Conservation (phyloP, 2,888 invertebrate genomes). For the Ganaspis brasiliensis region DNA sequence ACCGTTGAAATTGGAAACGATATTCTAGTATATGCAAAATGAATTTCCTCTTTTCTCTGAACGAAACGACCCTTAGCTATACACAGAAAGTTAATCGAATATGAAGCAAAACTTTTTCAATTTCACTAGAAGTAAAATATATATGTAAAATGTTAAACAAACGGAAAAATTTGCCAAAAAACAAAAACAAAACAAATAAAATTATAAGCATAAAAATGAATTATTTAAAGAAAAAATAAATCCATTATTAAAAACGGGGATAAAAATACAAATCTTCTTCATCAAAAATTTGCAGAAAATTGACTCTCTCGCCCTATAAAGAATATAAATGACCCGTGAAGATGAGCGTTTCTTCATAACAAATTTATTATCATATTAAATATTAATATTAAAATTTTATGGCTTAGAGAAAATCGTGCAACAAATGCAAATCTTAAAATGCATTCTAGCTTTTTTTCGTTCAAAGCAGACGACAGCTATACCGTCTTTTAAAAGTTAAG, state of each 20-base stretch:
- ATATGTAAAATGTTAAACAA: background rate
- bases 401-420: conserved; percentile 2
- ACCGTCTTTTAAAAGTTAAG: conserved; percentile 40
- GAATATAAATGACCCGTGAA: conserved; percentile 3
- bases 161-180: background rate
- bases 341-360: background rate
- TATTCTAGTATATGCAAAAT: conserved; percentile 31
- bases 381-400: conserved; percentile 13
- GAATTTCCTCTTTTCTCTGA: conserved; percentile 10
- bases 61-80: background rate
- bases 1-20: conserved; percentile 5
- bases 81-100: conserved; percentile 17
- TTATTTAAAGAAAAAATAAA: too few species aligned
- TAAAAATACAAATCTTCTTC: background rate
- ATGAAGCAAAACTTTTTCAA: conserved; percentile 6
- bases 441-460: background rate
- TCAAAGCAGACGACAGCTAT: conserved; percentile 13
- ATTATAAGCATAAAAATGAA: too few species aligned
- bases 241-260: too few species aligned
- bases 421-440: conserved; percentile 39
- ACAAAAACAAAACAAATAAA: background rate
- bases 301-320: background rate
- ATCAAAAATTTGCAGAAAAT: background rate
- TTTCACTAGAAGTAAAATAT: background rate
- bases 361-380: conserved; percentile 22